A percentile compares a stretch with the other conserved stretches of the same genome.
These are phyloP conservation scores for Eptesicus fuscus DNA, from an alignment of 2,113 vertebrate species.

Conservation along the genomic window DNA sequence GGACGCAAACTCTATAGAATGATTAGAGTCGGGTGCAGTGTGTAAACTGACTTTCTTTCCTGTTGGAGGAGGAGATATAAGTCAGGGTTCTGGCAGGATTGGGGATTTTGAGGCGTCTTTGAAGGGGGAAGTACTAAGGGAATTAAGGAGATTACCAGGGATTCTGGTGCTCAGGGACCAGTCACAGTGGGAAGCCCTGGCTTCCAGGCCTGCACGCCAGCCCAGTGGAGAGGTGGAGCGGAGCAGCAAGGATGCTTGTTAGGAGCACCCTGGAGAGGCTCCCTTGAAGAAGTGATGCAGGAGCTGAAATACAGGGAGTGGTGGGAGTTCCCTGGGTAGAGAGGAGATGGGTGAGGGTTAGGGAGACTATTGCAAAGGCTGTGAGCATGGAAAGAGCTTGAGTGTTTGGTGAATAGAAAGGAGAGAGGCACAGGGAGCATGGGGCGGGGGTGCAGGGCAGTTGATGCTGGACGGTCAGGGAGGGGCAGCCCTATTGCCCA, in stretches of 20 bases:
- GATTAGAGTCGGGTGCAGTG: not conserved
- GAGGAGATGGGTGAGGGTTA: fast-evolving
- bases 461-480: not conserved
- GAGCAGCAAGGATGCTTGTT: fast-evolving
- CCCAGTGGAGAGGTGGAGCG: too few relatives aligned
- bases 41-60: not conserved
- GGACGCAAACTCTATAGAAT: fast-evolving
- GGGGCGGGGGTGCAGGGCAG: fast-evolving
- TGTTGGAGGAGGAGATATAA: not conserved
- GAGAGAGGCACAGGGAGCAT: not conserved
- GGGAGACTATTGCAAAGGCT: not conserved
- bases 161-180: fast-evolving
- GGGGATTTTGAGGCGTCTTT: not conserved
- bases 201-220: too few relatives aligned
- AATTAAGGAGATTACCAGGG: not conserved
- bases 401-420: not conserved
- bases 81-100: not conserved
- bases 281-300: not conserved
- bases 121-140: too few relatives aligned
- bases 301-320: too few relatives aligned
- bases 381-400: not conserved
- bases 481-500: not conserved
- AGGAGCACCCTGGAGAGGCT: fast-evolving
- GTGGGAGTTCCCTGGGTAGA: not conserved
- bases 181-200: not conserved